phyloP scores from a whole-genome alignment of 2,888 invertebrate species.

The Ophonus ardosiacus region DNA sequence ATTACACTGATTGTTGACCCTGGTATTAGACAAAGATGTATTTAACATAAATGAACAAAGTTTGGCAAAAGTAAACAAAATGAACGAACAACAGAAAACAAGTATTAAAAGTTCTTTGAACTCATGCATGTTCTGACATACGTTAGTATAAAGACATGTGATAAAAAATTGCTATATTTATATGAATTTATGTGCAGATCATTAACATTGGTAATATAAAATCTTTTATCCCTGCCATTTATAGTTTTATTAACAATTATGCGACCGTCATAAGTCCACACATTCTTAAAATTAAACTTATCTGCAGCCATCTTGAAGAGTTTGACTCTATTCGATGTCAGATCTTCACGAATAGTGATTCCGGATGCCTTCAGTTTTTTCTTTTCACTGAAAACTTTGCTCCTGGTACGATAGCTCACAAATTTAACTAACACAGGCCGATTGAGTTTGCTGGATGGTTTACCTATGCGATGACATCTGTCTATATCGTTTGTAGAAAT shows the following conservation, averaged over 20 bases:
- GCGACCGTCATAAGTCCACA: neutral
- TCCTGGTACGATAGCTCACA: neutral
- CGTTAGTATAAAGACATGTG: no score
- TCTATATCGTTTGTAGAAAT: neutral
- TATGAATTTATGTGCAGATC: neutral
- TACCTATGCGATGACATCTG: neutral
- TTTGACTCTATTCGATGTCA: neutral
- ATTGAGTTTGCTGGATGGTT: neutral
- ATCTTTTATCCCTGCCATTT: neutral
- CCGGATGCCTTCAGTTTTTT: neutral
- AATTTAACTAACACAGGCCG: neutral
- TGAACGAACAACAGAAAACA: no score
- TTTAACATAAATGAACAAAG: no score
- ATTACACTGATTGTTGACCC: no score
- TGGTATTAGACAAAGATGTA: no score
- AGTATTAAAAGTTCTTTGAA: no score
- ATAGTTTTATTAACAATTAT: neutral
- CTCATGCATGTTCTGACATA: no score
- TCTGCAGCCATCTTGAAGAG: neutral
- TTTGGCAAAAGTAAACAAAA: no score
- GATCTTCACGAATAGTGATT: slow-evolving; percentile 1
- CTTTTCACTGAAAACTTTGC: neutral
- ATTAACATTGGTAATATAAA: neutral
- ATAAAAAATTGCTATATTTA: neutral
- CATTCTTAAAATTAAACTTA: slow-evolving; percentile 15